These are phyloP conservation scores for Nebria salina DNA, from an alignment of 2,888 invertebrate species.

Conservation along the genomic window DNA sequence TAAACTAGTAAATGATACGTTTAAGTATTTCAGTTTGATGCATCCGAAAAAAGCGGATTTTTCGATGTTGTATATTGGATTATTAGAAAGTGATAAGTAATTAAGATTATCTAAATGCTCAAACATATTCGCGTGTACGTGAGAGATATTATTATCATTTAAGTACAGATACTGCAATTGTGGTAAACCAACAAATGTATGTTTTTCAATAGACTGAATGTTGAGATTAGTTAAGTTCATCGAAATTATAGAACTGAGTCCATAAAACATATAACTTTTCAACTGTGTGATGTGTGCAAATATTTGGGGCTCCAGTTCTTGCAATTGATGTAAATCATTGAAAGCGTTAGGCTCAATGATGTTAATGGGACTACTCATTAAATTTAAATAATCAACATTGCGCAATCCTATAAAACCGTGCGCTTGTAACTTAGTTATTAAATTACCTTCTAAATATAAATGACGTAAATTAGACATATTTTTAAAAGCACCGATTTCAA, in stretches of 20 bases:
- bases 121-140: too few species aligned
- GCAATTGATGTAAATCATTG: constrained; percentile 8
- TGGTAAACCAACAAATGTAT: not conserved
- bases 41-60: not conserved
- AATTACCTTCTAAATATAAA: constrained; percentile 22
- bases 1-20: constrained; percentile 5
- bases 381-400: constrained; percentile 12
- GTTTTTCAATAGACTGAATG: constrained; percentile 3
- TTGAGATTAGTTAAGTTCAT: not conserved
- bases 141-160: not conserved
- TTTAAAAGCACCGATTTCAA: constrained; percentile 11
- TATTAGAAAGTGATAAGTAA: not conserved
- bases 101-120: too few species aligned
- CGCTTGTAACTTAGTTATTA: not conserved
- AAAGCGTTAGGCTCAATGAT: constrained; percentile 16
- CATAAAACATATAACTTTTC: not conserved
- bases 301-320: not conserved
- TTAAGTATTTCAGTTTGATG: not conserved
- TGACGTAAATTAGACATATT: not conserved
- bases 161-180: not conserved
- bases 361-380: constrained; percentile 12
- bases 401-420: constrained; percentile 6
- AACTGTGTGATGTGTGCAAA: not conserved
- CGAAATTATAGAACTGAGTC: not conserved
- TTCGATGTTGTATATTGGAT: not conserved